Evolutionary conservation across 2,113 vertebrate species (phyloP).

Genomic region (Edolisoma coerulescens): DNA sequence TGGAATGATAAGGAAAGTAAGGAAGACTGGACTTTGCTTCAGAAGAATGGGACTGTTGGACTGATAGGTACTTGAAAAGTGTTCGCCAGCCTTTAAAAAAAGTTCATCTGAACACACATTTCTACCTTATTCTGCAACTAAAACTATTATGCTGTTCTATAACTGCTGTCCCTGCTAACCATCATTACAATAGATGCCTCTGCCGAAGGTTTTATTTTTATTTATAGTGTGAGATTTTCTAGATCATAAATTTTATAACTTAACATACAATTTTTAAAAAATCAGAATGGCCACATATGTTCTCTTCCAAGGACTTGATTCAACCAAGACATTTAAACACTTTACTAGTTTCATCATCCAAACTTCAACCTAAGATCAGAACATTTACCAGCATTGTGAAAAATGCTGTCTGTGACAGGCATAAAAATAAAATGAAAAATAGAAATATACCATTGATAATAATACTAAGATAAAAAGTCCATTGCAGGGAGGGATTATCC

Average conservation of each 20-base stretch:
- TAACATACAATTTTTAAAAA: neutral
- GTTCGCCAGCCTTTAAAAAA: fast-evolving
- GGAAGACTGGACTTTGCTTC: neutral
- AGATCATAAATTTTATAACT: neutral
- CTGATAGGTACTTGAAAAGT: neutral
- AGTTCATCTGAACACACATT: neutral
- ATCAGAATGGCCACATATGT: neutral
- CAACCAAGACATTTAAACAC: neutral
- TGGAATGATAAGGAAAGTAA: neutral
- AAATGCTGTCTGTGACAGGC: neutral
- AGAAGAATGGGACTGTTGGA: neutral
- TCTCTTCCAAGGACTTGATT: neutral
- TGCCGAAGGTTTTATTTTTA: neutral
- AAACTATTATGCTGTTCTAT: neutral
- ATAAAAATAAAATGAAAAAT: neutral
- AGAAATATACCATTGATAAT: neutral
- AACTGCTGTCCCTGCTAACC: neutral
- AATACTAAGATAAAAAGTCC: neutral
- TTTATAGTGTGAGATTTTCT: neutral
- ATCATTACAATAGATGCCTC: neutral
- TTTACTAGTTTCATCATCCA: neutral
- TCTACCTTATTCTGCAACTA: neutral
- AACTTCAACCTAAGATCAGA: neutral
- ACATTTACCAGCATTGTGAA: neutral
- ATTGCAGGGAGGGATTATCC: neutral